These are phyloP conservation scores for Schizopygopsis pylzovi DNA, from an alignment of 2,797 vertebrate species.

Conservation along the genomic window DNA sequence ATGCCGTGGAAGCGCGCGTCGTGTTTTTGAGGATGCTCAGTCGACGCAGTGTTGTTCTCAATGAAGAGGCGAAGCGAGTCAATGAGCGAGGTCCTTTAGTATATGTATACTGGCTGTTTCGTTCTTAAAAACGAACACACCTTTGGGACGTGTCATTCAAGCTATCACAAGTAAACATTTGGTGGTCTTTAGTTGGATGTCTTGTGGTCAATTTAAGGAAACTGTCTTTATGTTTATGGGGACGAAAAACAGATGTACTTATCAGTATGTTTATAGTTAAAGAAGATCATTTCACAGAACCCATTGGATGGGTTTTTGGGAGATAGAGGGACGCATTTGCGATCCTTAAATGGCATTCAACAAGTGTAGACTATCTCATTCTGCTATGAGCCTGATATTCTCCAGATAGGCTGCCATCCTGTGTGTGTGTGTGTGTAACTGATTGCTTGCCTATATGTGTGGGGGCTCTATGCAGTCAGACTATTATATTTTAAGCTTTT, in stretches of 20 bases:
- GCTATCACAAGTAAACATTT: background rate
- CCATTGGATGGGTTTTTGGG: background rate
- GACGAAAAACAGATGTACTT: background rate
- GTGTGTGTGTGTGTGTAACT: background rate
- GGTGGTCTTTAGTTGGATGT: background rate
- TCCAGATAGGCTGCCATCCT: slow-evolving; percentile 22
- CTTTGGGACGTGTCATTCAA: background rate
- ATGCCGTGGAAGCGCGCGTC: slow-evolving; percentile 27
- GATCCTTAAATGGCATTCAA: slow-evolving; percentile 45
- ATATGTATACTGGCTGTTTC: background rate
- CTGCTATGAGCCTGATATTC: slow-evolving; percentile 20
- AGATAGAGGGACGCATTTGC: background rate
- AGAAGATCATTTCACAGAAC: background rate
- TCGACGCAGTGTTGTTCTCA: slow-evolving; percentile 40
- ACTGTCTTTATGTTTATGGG: background rate
- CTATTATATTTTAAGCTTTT: background rate
- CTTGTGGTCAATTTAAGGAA: background rate
- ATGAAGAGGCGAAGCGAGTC: slow-evolving; percentile 43
- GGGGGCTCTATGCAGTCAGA: background rate
- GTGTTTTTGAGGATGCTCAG: slow-evolving; percentile 38
- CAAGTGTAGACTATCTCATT: slow-evolving; percentile 43
- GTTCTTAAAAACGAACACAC: slow-evolving; percentile 3
- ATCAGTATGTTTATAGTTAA: background rate
- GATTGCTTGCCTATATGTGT: background rate
- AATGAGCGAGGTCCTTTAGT: slow-evolving; percentile 36